Base-by-base conservation (phyloP, 2,113 vertebrate genomes). In the Vulpes lagopus region DNA sequence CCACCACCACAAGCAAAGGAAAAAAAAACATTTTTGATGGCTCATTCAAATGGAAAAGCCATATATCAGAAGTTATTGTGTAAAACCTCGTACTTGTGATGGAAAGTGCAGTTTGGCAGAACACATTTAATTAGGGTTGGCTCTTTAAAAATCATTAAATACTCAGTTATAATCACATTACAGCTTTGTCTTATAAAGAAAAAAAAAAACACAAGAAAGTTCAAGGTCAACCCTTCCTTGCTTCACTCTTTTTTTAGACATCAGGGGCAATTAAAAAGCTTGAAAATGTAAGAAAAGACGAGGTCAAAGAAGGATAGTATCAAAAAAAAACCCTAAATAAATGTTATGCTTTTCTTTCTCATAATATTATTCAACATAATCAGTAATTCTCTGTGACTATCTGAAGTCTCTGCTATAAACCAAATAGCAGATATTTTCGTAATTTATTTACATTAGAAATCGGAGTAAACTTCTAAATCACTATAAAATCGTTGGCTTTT, bases 31-130 rank as follows among this genome's bases (percentile, higher is more conserved):
- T 98, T 98, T 98, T 97, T 98, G 98, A 98, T 98, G 98, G 98
- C 98, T 98, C 98, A 79, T 98, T 98, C 97, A 95, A 98, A 98
- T 97, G 98, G 98, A 98, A 99, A 99, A 99, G 95, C 87, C 96
- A 98, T 98, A 97, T 98, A 98, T 98, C 98, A 98, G 91, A 92
- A 97, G 97, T 98, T 98, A 98, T 97, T 98, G 98, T 97, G 96
- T 97, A 97, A 98, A 98, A 98, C 95, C 94, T 97, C 98, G 94
- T 86, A 96, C 93, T 98, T 97, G 96, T 96, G 96, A 98, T 97
- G 98, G 98, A 98, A 98, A 98, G 96, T 90, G 16, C 91, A 97
- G 94, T 96, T 97, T 98, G 98, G 98, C 98, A 98, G 98, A 98
- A 98, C 97, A 98, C 73, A 93, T 96, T 98, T 98, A 98, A 98